Conservation (phyloP, 2,888 invertebrate species). For the Quadroppia sp. region DNA sequence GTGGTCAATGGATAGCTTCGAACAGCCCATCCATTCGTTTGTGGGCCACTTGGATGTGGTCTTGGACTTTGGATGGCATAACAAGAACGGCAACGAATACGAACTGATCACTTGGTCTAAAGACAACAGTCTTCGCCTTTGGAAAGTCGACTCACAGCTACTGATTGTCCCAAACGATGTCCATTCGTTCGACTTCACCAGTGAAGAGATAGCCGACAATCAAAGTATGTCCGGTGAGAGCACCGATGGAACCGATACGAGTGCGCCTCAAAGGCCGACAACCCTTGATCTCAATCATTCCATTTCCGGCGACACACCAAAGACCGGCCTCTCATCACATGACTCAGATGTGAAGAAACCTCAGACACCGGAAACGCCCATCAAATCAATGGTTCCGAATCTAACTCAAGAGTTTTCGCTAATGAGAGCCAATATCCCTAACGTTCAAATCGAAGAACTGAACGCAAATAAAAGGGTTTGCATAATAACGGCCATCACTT, state of each 20-base stretch:
- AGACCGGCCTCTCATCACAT: neutral
- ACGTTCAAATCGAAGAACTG: conserved; percentile 60
- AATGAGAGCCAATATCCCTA: conserved; percentile 69
- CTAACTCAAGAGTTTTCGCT: conserved; percentile 71
- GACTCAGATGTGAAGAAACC: conserved; percentile 3
- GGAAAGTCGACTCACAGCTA: conserved; percentile 79
- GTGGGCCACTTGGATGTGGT: conserved; percentile 93
- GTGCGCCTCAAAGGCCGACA: neutral
- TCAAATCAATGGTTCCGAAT: conserved; percentile 12
- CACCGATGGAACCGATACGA: neutral
- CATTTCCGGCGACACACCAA: neutral
- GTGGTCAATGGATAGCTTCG: conserved; percentile 62
- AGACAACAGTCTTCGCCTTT: conserved; percentile 84
- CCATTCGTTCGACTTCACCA: conserved; percentile 10
- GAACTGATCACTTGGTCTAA: conserved; percentile 92
- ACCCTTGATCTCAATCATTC: neutral
- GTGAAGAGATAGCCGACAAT: conserved; percentile 21
- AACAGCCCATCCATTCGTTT: conserved; percentile 75
- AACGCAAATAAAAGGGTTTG: conserved; percentile 52
- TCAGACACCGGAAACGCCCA: conserved; percentile 11
- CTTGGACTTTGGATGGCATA: conserved; percentile 89
- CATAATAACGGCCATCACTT: conserved; percentile 37
- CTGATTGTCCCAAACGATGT: conserved; percentile 49
- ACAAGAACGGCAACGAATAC: conserved; percentile 62
- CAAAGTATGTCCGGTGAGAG: neutral